phyloP scores from a whole-genome alignment of 2,888 invertebrate species.

The Caenorhabditis sp. region DNA sequence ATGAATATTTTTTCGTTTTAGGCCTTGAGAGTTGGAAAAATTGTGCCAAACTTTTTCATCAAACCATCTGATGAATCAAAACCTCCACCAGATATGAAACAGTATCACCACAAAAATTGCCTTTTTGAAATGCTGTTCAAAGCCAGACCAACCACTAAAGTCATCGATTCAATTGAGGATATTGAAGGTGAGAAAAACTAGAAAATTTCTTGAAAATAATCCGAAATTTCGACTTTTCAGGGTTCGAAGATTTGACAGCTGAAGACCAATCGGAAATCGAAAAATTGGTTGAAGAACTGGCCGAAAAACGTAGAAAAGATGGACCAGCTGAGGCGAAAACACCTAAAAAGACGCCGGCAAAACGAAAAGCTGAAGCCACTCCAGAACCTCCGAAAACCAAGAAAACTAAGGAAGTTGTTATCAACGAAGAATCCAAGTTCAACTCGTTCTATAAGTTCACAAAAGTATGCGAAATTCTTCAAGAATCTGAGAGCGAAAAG shows the following conservation, averaged over 20 bases:
- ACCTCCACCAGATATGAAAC: constrained; percentile 78
- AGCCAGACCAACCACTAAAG: constrained; percentile 83
- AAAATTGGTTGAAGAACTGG: constrained; percentile 49
- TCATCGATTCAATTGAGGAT: constrained; percentile 81
- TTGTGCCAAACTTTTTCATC: constrained; percentile 82
- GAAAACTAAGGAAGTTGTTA: constrained; percentile 18
- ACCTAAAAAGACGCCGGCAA: constrained; percentile 30
- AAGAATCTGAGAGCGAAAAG: constrained; percentile 26
- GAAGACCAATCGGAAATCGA: constrained; percentile 40
- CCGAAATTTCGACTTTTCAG: neutral
- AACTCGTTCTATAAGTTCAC: constrained; percentile 52
- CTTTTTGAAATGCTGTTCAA: constrained; percentile 82
- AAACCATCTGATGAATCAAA: constrained; percentile 74
- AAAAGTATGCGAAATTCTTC: constrained; percentile 53
- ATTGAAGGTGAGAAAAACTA: constrained; percentile 75
- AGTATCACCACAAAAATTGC: constrained; percentile 74
- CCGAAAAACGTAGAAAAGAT: constrained; percentile 35
- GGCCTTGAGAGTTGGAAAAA: constrained; percentile 78
- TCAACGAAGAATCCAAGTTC: constrained; percentile 39
- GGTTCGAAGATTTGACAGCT: constrained; percentile 28
- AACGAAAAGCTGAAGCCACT: constrained; percentile 9
- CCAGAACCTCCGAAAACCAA: constrained; percentile 18
- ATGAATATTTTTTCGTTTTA: constrained; percentile 11
- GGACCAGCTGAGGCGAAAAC: constrained; percentile 23
- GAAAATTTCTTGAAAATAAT: neutral